phyloP scores from a whole-genome alignment of 2,888 invertebrate species.

The Tipula vernalis region DNA sequence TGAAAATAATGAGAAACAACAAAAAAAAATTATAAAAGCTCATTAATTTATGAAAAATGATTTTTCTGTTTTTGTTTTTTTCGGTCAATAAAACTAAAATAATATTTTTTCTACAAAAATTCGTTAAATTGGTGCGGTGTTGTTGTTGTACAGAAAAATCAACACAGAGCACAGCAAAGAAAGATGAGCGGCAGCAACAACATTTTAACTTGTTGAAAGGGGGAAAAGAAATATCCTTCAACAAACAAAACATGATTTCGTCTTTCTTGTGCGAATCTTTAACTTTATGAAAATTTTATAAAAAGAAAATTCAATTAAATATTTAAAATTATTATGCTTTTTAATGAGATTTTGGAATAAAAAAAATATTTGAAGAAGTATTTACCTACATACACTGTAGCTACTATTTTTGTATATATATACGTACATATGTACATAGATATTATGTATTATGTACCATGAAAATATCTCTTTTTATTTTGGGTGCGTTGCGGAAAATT shows the following conservation, averaged over 20 bases:
- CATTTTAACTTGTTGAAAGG: neutral
- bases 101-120: neutral
- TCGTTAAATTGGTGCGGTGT: neutral
- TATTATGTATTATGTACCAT: neutral
- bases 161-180: neutral
- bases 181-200: neutral
- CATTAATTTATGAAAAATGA: constrained; percentile 4
- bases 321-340: neutral
- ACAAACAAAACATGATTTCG: neutral
- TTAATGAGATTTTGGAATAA: neutral
- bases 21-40: neutral
- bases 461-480: neutral
- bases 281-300: neutral
- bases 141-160: neutral
- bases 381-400: no score
- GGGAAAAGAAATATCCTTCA: neutral
- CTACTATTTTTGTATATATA: neutral
- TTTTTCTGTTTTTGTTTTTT: neutral
- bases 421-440: neutral
- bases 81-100: neutral
- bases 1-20: neutral
- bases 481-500: constrained; percentile 4
- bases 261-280: neutral
- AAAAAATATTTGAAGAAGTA: neutral
- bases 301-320: constrained; percentile 4